Conservation (phyloP, 2,888 invertebrate genomes). For the Endotricha flammealis region DNA sequence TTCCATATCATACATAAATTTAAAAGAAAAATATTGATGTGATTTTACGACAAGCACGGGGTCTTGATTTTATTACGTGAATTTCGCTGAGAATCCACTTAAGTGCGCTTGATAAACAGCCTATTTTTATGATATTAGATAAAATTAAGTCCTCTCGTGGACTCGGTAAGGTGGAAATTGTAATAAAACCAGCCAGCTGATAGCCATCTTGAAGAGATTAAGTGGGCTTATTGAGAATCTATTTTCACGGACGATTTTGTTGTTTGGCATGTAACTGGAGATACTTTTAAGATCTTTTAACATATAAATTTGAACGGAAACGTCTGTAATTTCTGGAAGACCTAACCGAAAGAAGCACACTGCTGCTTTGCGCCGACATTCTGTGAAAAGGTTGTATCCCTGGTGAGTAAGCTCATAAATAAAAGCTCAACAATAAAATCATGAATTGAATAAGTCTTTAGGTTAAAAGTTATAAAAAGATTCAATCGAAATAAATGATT, state of each 20-base stretch:
- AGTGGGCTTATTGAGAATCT: background rate
- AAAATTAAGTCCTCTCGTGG: slow-evolving; percentile 10
- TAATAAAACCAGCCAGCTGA: slow-evolving; percentile 11
- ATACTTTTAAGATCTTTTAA: slow-evolving; percentile 2
- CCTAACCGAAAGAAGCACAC: too few species aligned
- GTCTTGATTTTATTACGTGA: slow-evolving; percentile 11
- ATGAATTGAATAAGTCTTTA: too few species aligned
- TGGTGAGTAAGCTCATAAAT: too few species aligned
- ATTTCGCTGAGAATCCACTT: slow-evolving; percentile 10
- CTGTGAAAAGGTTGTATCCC: too few species aligned
- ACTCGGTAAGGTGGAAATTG: slow-evolving; percentile 12
- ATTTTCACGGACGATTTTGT: slow-evolving; percentile 5
- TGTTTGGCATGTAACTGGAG: slow-evolving; percentile 1
- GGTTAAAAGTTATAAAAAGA: too few species aligned
- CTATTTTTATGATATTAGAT: slow-evolving; percentile 14
- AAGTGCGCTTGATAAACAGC: slow-evolving; percentile 12
- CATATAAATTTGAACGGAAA: background rate
- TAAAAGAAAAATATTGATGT: slow-evolving; percentile 4
- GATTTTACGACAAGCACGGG: background rate
- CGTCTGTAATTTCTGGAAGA: too few species aligned
- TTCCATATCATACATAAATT: too few species aligned
- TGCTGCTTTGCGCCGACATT: too few species aligned
- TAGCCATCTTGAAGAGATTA: slow-evolving; percentile 4
- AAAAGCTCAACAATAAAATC: too few species aligned
- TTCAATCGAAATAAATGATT: too few species aligned